These are phyloP conservation scores for Athalia circularis DNA, from an alignment of 2,888 invertebrate species.

Conservation along the genomic window DNA sequence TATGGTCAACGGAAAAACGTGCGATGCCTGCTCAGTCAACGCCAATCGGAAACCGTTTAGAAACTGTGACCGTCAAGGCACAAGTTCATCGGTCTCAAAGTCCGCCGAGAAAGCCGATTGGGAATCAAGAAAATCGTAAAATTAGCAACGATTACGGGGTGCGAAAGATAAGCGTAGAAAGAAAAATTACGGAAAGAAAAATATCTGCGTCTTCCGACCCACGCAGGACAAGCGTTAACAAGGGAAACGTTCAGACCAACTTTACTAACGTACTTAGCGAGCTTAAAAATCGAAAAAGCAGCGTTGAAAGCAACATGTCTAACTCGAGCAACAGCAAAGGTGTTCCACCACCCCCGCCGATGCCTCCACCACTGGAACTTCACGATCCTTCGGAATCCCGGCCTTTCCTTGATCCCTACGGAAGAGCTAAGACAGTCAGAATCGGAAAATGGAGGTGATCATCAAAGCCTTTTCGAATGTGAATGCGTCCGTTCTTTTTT, in stretches of 20 bases:
- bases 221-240: conserved; percentile 61
- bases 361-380: conserved; percentile 89
- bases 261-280: conserved; percentile 76
- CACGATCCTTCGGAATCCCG: conserved; percentile 88
- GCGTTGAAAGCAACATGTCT: conserved; percentile 68
- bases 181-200: conserved; percentile 63
- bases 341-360: conserved; percentile 92
- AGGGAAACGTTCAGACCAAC: conserved; percentile 72
- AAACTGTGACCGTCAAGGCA: conserved; percentile 70
- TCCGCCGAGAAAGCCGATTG: conserved; percentile 65
- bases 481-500: background rate
- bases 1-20: conserved; percentile 71
- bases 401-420: conserved; percentile 93
- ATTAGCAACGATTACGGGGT: conserved; percentile 64
- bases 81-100: conserved; percentile 74
- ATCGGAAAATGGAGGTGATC: conserved; percentile 91
- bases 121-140: conserved; percentile 57
- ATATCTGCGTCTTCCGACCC: conserved; percentile 56
- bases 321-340: conserved; percentile 64
- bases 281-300: conserved; percentile 74
- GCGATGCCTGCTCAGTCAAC: conserved; percentile 60
- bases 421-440: conserved; percentile 94
- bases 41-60: conserved; percentile 63
- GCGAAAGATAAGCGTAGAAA: conserved; percentile 66
- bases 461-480: background rate